Conservation (phyloP, 2,888 invertebrate species). For the Melieria omissa region DNA sequence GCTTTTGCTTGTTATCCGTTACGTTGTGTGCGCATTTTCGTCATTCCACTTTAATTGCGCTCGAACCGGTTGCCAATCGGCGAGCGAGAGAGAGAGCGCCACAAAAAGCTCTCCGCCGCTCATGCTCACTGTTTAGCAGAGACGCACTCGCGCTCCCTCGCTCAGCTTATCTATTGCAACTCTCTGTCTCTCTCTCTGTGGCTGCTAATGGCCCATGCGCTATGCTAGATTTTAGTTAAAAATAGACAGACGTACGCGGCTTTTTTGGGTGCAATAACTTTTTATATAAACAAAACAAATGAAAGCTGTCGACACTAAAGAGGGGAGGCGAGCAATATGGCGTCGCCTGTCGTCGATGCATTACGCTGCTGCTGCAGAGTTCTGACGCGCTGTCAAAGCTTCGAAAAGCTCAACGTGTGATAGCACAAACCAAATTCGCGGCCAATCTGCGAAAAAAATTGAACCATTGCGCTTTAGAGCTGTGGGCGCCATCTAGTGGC, state of each 20-base stretch:
- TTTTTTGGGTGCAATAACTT: conserved; percentile 40
- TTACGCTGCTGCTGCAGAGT: no score
- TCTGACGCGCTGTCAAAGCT: no score
- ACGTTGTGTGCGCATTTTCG: conserved; percentile 7
- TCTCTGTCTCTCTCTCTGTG: neutral
- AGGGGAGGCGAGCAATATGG: no score
- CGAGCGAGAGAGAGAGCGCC: no score
- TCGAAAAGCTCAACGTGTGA: no score
- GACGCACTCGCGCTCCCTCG: neutral
- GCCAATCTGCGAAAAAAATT: no score
- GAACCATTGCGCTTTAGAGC: neutral
- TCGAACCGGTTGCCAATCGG: no score
- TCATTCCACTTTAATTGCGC: neutral
- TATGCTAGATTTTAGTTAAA: conserved; percentile 17
- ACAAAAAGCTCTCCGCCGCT: no score
- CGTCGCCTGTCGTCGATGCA: no score
- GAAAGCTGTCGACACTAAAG: conserved; percentile 11
- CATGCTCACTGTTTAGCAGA: no score
- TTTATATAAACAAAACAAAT: conserved; percentile 40
- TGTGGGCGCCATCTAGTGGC: conserved; percentile 11
- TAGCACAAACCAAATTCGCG: no score
- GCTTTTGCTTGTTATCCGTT: conserved; percentile 15
- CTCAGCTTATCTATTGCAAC: neutral
- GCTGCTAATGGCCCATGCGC: neutral
- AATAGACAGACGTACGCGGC: conserved; percentile 18